phyloP scores from a whole-genome alignment of 2,113 vertebrate genomes.

The Ceuthmochares aereus region DNA sequence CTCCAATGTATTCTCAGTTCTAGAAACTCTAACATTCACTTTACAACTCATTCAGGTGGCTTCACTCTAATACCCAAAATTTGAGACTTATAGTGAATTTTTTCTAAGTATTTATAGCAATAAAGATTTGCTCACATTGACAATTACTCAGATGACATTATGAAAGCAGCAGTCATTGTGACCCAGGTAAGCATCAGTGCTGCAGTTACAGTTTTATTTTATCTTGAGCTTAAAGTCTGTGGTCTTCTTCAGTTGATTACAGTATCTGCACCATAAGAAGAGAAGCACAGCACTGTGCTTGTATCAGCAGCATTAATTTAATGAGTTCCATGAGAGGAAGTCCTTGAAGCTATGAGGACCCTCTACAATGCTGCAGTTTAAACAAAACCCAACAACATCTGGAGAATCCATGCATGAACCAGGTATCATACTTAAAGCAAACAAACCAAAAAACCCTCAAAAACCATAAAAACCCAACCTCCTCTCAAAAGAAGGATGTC shows the following conservation, averaged over 20 bases:
- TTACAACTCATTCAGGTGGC: not conserved
- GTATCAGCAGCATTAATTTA: not conserved
- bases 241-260: not conserved
- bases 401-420: not conserved
- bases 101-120: not conserved
- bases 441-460: not conserved
- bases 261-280: not conserved
- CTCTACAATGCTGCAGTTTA: not conserved
- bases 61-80: not conserved
- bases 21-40: not conserved
- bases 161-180: not conserved
- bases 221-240: not conserved
- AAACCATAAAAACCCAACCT: not conserved
- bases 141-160: not conserved
- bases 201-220: not conserved
- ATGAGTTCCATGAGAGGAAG: not conserved
- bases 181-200: not conserved
- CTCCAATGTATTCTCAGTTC: not conserved
- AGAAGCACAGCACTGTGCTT: not conserved
- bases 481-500: not conserved
- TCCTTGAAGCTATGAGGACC: not conserved
- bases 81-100: not conserved
- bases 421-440: not conserved
- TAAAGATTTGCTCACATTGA: not conserved
- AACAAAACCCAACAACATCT: not conserved